Conservation (phyloP, 1,140 invertebrate genomes). For the Calephelis virginiensis region DNA sequence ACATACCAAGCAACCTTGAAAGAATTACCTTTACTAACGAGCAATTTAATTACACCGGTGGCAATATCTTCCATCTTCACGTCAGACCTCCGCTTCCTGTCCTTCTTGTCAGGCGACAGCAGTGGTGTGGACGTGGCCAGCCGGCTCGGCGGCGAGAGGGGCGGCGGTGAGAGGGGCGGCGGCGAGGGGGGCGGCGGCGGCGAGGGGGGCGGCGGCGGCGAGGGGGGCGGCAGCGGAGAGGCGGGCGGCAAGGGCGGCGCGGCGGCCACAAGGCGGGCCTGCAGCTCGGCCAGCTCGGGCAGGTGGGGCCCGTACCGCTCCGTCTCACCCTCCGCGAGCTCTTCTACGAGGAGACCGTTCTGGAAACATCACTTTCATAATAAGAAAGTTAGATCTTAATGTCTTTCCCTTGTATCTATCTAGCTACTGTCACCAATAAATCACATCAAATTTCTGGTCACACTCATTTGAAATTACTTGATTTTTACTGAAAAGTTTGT, state of each 20-base stretch:
- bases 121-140: conserved; percentile 24
- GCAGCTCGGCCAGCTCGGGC: conserved; percentile 45
- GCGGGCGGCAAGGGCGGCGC: conserved; percentile 40
- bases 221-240: conserved; percentile 24
- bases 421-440: not conserved
- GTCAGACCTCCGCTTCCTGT: conserved; percentile 40
- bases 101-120: conserved; percentile 25
- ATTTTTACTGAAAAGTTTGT: too few species aligned
- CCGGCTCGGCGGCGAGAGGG: conserved; percentile 7
- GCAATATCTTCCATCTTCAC: conserved; percentile 27
- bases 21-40: conserved; percentile 36
- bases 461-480: too few species aligned
- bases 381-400: too few species aligned
- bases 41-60: conserved; percentile 27
- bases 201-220: conserved; percentile 35
- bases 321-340: conserved; percentile 31
- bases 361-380: conserved; percentile 17
- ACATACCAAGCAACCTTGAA: too few species aligned
- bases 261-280: conserved; percentile 44
- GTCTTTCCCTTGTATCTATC: not conserved
- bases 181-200: conserved; percentile 34
- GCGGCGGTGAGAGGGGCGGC: conserved; percentile 17
- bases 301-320: conserved; percentile 18
- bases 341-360: conserved; percentile 50
- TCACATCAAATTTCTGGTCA: too few species aligned